Conservation (phyloP, 1,140 invertebrate genomes). For the Ganaspis sp. region DNA sequence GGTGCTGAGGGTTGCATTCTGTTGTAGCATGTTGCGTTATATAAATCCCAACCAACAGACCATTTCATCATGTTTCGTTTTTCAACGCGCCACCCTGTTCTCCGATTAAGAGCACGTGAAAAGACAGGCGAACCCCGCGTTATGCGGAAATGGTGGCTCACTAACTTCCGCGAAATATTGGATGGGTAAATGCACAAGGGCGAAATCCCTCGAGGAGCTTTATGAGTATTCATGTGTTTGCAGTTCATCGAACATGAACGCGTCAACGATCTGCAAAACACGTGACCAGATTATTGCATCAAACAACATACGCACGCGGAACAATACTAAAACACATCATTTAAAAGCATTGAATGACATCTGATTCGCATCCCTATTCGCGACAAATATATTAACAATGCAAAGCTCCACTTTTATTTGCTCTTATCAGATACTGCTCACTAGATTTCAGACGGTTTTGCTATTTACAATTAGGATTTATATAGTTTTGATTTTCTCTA, state of each 20-base stretch:
- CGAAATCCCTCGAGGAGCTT: constrained; percentile 18
- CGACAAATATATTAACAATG: too few species aligned
- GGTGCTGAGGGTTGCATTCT: constrained; percentile 1
- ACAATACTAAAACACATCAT: neutral
- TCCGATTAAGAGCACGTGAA: constrained; percentile 4
- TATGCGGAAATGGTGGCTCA: constrained; percentile 2
- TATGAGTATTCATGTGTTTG: constrained; percentile 27
- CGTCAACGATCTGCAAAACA: constrained; percentile 26
- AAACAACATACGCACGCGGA: constrained; percentile 1
- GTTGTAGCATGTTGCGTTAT: neutral
- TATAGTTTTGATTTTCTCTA: too few species aligned
- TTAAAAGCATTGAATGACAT: neutral
- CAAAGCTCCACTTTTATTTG: too few species aligned
- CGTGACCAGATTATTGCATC: constrained; percentile 25
- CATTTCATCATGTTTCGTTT: constrained; percentile 25
- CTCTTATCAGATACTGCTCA: too few species aligned
- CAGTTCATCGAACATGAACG: constrained; percentile 23
- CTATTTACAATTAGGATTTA: too few species aligned
- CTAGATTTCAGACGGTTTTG: too few species aligned
- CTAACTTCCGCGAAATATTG: constrained; percentile 25
- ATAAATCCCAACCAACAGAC: constrained; percentile 29
- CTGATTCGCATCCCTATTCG: neutral
- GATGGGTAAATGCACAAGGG: neutral
- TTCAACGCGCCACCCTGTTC: neutral
- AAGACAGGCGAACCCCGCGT: neutral